Conservation (phyloP, 2,888 invertebrate species). For the Sphaerophoria rueppellii region DNA sequence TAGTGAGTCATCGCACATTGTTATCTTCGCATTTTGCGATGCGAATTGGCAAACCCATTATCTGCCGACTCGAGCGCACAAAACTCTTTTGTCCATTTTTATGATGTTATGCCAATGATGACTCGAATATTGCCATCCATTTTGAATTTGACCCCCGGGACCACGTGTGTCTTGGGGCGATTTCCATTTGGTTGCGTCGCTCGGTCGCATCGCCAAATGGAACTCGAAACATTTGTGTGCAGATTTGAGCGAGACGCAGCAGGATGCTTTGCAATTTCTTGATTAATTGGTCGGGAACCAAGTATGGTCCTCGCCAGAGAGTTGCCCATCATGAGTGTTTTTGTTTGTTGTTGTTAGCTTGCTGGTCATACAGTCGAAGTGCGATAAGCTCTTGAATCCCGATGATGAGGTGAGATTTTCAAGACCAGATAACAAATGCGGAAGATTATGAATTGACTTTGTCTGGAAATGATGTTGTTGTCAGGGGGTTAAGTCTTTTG, state of each 20-base stretch:
- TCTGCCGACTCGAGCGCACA: constrained; percentile 20
- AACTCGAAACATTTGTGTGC: constrained; percentile 15
- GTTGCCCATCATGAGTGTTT: constrained; percentile 54
- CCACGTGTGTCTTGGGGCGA: constrained; percentile 71
- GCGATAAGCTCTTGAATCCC: constrained; percentile 51
- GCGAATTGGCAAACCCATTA: constrained; percentile 49
- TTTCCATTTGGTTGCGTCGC: constrained; percentile 61
- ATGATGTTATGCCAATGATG: constrained; percentile 40
- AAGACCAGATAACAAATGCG: constrained; percentile 71
- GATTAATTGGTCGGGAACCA: constrained; percentile 66
- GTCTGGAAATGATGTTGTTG: constrained; percentile 56
- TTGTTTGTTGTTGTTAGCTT: constrained; percentile 4
- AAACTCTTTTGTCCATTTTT: background rate
- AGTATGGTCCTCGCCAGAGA: constrained; percentile 35
- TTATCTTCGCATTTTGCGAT: constrained; percentile 41
- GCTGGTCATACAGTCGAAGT: constrained; percentile 2
- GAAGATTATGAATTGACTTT: constrained; percentile 58
- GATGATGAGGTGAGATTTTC: constrained; percentile 70
- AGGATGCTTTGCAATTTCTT: constrained; percentile 72
- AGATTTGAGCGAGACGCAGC: constrained; percentile 52
- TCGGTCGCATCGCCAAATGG: too few relatives aligned
- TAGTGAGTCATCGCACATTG: constrained; percentile 68
- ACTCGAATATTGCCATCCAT: constrained; percentile 65
- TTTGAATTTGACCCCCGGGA: constrained; percentile 63
- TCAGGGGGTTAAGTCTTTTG: constrained; percentile 52